These are phyloP conservation scores for Sisyra terminalis DNA, from an alignment of 2,888 invertebrate genomes.

Conservation along the genomic window DNA sequence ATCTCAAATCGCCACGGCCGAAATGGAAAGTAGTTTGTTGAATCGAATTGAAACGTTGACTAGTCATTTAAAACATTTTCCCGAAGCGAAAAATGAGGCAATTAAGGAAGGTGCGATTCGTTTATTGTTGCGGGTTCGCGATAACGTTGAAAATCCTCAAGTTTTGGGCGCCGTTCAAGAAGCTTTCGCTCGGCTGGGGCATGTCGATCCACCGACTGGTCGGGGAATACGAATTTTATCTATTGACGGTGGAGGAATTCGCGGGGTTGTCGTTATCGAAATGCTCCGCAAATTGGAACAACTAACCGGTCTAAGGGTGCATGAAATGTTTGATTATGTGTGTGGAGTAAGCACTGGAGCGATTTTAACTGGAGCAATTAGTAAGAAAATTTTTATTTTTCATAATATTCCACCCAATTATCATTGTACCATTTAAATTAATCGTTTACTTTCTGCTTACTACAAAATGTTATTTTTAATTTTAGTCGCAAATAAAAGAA, in stretches of 20 bases:
- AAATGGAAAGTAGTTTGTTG: slow-evolving; percentile 35
- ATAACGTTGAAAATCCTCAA: slow-evolving; percentile 23
- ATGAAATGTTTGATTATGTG: slow-evolving; percentile 76
- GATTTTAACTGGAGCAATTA: slow-evolving; percentile 57
- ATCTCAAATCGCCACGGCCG: slow-evolving; percentile 39
- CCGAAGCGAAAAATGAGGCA: slow-evolving; percentile 54
- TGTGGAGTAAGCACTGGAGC: slow-evolving; percentile 75
- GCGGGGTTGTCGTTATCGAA: slow-evolving; percentile 75
- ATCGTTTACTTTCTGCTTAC: no score
- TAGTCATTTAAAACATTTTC: slow-evolving; percentile 53
- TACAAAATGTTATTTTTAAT: slow-evolving; percentile 9
- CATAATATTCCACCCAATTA: no score
- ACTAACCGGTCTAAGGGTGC: slow-evolving; percentile 44
- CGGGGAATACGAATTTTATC: slow-evolving; percentile 65
- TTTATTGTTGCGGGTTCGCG: slow-evolving; percentile 39
- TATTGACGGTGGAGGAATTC: slow-evolving; percentile 82
- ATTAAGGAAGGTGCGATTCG: slow-evolving; percentile 56
- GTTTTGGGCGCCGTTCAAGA: slow-evolving; percentile 23
- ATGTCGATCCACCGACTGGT: slow-evolving; percentile 47
- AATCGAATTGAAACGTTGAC: slow-evolving; percentile 52
- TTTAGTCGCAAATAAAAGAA: slow-evolving; percentile 35
- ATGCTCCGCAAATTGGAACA: slow-evolving; percentile 63
- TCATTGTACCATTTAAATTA: no score
- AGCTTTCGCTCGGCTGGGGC: slow-evolving; percentile 55
- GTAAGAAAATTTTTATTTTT: slow-evolving; percentile 31